phyloP scores from a whole-genome alignment of 1,140 invertebrate genomes.

The Kradibia gibbosae region DNA sequence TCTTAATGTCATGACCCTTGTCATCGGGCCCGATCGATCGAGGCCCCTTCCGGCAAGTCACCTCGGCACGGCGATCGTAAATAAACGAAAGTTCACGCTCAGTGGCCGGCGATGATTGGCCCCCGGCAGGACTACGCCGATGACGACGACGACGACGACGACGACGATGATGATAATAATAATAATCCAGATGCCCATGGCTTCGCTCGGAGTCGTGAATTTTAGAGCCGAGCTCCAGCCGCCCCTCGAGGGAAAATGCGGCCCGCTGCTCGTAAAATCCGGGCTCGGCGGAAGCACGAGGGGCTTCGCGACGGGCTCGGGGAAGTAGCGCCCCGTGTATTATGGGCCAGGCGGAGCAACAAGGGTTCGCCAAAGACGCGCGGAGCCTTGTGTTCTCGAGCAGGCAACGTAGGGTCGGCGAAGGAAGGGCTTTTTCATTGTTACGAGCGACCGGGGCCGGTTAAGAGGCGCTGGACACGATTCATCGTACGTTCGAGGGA shows the following conservation, averaged over 20 bases:
- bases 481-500: no score
- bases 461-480: neutral
- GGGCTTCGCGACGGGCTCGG: no score
- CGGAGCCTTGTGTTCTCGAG: no score
- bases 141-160: no score
- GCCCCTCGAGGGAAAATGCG: neutral
- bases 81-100: slow-evolving; percentile 28
- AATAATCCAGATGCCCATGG: no score
- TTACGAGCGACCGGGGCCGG: neutral
- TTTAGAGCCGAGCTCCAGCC: slow-evolving; percentile 15
- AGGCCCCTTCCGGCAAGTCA: neutral
- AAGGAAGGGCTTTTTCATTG: neutral
- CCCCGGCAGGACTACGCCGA: neutral
- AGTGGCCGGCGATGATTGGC: slow-evolving; percentile 15
- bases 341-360: no score
- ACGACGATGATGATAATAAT: no score
- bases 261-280: neutral
- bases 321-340: no score
- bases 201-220: slow-evolving; percentile 5
- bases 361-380: no score
- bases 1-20: no score
- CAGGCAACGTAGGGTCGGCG: no score
- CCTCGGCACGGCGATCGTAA: neutral
- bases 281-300: no score
- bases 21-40: slow-evolving; percentile 14